Evolutionary conservation across 2,888 invertebrate genomes (phyloP).

Genomic region (Coremacera marginata): DNA sequence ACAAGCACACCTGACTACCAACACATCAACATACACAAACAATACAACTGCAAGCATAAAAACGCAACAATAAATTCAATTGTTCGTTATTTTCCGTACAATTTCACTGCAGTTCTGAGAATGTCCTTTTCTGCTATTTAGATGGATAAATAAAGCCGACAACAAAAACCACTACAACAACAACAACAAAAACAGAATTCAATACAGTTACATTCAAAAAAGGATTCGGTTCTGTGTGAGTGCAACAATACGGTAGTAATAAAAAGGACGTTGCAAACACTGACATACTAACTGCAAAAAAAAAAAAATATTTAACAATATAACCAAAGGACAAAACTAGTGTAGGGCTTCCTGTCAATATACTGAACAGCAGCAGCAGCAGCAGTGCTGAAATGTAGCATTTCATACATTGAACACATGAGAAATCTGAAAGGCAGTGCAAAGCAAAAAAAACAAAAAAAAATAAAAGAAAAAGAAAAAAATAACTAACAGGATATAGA

Average conservation of each 20-base stretch:
- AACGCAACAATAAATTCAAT: constrained; percentile 28
- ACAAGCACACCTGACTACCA: background rate
- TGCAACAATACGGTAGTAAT: background rate
- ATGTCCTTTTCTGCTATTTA: constrained; percentile 17
- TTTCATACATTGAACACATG: background rate
- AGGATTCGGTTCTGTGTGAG: background rate
- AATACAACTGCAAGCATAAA: background rate
- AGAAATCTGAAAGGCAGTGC: too few species aligned
- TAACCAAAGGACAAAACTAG: background rate
- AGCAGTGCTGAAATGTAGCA: background rate
- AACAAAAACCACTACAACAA: background rate
- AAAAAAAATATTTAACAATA: background rate
- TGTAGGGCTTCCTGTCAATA: background rate
- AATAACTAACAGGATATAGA: too few species aligned
- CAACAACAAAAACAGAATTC: background rate
- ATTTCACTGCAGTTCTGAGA: constrained; percentile 29
- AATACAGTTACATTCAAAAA: background rate
- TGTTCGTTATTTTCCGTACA: constrained; percentile 31
- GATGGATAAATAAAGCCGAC: constrained; percentile 22
- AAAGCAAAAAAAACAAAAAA: too few species aligned
- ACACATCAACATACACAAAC: background rate
- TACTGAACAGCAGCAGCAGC: background rate
- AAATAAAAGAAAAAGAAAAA: too few species aligned
- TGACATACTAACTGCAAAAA: background rate
- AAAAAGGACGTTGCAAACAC: background rate